phyloP scores from a whole-genome alignment of 2,797 vertebrate genomes.

The Hypotaenidia okinawae region DNA sequence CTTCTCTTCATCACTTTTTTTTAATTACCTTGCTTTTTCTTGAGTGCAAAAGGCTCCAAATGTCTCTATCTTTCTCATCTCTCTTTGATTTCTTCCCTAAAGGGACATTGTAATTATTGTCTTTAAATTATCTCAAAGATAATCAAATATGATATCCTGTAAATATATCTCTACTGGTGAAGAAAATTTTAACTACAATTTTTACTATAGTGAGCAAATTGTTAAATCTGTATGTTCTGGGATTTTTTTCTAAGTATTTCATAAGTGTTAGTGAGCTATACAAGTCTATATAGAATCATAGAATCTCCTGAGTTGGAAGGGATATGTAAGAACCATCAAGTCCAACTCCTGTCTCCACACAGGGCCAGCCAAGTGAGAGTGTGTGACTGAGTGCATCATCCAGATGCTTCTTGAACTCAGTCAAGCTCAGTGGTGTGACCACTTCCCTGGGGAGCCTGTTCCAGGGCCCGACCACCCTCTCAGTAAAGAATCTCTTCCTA shows the following conservation, averaged over 20 bases:
- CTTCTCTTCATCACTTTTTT: neutral
- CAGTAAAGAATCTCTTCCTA: no score
- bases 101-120: neutral
- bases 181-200: neutral
- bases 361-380: no score
- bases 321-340: no score
- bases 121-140: neutral
- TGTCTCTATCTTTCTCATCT: neutral
- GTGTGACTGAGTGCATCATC: no score
- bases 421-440: no score
- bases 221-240: neutral
- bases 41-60: neutral
- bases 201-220: neutral
- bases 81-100: neutral
- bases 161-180: neutral
- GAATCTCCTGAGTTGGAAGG: no score
- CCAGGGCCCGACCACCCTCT: no score
- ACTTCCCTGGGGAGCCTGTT: no score
- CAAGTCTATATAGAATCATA: no score
- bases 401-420: no score
- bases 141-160: neutral
- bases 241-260: neutral
- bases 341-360: no score
- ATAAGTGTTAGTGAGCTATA: neutral
- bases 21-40: neutral